Evolutionary conservation across 2,797 vertebrate species (phyloP).

Genomic region (Hydrocynus forskahlii): DNA sequence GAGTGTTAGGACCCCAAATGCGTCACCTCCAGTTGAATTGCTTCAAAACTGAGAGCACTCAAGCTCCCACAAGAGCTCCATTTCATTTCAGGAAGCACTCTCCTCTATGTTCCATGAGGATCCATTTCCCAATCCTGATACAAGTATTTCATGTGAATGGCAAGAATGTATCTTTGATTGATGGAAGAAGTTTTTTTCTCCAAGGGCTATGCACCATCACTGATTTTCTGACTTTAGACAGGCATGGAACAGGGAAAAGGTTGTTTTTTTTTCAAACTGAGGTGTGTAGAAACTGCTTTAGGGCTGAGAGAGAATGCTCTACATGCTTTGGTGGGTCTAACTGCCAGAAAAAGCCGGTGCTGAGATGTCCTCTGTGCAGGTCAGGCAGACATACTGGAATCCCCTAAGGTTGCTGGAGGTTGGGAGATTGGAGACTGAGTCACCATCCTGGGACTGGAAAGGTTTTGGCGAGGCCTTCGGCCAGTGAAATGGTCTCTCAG

Average conservation of each 20-base stretch:
- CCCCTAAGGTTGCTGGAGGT: constrained; percentile 22
- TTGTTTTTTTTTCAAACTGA: neutral
- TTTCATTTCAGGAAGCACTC: constrained; percentile 7
- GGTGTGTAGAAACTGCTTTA: constrained; percentile 4
- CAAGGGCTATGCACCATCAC: constrained; percentile 8
- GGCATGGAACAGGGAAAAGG: neutral
- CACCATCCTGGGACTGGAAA: constrained; percentile 19
- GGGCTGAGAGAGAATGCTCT: neutral
- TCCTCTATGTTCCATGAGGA: neutral
- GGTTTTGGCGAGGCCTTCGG: constrained; percentile 11
- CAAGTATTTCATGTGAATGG: neutral
- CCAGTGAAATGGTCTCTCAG: neutral
- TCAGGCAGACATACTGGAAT: constrained; percentile 22
- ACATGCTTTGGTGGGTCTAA: constrained; percentile 15
- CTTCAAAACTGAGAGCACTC: constrained; percentile 21
- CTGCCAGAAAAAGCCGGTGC: constrained; percentile 5
- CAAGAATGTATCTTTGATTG: constrained; percentile 3
- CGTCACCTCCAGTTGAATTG: constrained; percentile 9
- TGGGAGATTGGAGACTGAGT: constrained; percentile 23
- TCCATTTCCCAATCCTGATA: neutral
- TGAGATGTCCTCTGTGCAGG: constrained; percentile 33
- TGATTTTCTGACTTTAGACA: constrained; percentile 4
- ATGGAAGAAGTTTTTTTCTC: constrained; percentile 5
- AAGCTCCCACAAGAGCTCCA: constrained; percentile 13
- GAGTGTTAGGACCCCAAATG: constrained; percentile 32